phyloP scores from a whole-genome alignment of 2,797 vertebrate genomes.

The Poecile montanus region DNA sequence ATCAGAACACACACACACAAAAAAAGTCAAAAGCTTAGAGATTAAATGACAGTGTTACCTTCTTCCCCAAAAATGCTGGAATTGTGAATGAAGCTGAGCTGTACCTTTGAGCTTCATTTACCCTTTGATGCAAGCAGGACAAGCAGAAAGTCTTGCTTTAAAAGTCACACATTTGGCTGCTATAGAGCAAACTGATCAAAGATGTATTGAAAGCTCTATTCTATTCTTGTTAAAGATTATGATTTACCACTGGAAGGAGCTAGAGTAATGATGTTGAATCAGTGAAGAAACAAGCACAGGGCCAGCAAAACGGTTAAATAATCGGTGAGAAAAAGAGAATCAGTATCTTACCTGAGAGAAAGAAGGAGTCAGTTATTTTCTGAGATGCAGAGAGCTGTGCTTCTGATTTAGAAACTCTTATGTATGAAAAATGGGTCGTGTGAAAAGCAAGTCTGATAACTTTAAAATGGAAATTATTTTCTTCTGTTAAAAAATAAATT shows the following conservation, averaged over 20 bases:
- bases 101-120: background rate
- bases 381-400: slow-evolving; percentile 16
- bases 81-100: slow-evolving; percentile 2
- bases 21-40: background rate
- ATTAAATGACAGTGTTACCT: background rate
- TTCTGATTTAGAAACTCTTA: slow-evolving; percentile 42
- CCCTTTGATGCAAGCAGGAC: background rate
- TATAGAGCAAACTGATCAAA: slow-evolving; percentile 11
- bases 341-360: slow-evolving; percentile 26
- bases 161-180: background rate
- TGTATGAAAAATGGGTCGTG: background rate
- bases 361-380: slow-evolving; percentile 31
- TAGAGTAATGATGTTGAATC: slow-evolving; percentile 76
- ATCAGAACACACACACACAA: background rate
- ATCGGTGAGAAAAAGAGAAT: background rate
- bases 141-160: background rate
- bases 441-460: slow-evolving; percentile 50
- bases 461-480: slow-evolving; percentile 70
- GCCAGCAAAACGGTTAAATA: slow-evolving; percentile 57
- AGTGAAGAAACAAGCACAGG: background rate
- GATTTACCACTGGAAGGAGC: slow-evolving; percentile 82
- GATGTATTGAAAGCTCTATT: background rate
- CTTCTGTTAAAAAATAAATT: slow-evolving; percentile 57
- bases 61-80: background rate
- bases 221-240: slow-evolving; percentile 42